phyloP scores from a whole-genome alignment of 2,113 vertebrate species.

The Lepisosteus osseus region DNA sequence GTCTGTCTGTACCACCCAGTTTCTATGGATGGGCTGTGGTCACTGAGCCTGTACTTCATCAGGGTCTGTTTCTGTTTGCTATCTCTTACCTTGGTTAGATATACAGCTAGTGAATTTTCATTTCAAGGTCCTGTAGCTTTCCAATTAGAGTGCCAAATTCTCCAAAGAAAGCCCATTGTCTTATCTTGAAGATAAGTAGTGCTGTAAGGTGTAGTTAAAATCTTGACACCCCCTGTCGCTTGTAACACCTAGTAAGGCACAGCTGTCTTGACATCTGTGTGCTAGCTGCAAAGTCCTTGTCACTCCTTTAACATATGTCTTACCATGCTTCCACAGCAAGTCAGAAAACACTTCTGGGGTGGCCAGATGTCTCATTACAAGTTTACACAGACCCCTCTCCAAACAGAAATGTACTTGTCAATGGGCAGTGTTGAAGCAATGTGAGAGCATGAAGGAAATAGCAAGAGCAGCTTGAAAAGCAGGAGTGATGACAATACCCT shows the following conservation, averaged over 20 bases:
- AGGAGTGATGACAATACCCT: not conserved
- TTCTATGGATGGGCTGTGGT: no score
- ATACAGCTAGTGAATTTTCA: no score
- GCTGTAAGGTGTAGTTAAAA: no score
- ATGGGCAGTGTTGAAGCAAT: not conserved
- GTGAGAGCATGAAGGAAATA: not conserved
- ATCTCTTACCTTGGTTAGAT: no score
- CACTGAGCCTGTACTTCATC: no score
- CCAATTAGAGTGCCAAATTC: no score
- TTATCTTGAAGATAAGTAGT: not conserved
- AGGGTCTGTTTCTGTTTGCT: no score
- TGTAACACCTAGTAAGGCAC: not conserved
- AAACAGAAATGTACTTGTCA: not conserved
- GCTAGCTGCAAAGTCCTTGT: not conserved
- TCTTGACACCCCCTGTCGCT: no score
- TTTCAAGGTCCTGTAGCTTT: no score
- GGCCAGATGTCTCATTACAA: slow-evolving; percentile 5
- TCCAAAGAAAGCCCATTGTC: not conserved
- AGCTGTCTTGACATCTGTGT: slow-evolving; percentile 7
- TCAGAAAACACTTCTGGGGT: not conserved
- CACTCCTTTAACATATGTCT: not conserved
- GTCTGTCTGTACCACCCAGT: no score
- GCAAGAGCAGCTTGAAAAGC: not conserved
- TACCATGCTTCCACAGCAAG: not conserved
- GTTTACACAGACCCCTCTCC: not conserved